phyloP scores from a whole-genome alignment of 2,113 vertebrate genomes.

The Toxotes chatareus region DNA sequence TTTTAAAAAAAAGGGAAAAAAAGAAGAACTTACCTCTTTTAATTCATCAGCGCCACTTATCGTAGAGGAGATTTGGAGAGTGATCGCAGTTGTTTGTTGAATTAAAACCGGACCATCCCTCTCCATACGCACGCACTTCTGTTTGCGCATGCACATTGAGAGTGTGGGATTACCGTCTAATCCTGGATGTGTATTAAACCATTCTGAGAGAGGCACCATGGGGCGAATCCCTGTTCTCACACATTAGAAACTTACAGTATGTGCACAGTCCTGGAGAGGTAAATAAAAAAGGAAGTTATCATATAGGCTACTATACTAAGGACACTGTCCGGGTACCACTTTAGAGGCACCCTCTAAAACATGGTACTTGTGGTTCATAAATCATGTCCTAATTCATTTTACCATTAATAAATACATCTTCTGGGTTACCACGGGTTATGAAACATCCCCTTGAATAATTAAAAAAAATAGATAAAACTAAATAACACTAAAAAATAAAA shows the following conservation, averaged over 20 bases:
- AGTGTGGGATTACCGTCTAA: slow-evolving; percentile 73
- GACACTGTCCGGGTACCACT: neutral
- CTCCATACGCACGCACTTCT: slow-evolving; percentile 31
- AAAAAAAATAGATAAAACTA: too few relatives aligned
- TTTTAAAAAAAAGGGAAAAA: neutral
- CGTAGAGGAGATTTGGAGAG: neutral
- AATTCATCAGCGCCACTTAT: neutral
- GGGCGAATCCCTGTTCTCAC: slow-evolving; percentile 24
- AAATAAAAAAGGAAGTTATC: neutral
- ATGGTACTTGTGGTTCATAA: neutral
- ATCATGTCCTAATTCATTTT: too few relatives aligned
- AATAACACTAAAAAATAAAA: too few relatives aligned
- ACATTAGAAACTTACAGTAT: neutral
- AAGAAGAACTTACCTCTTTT: slow-evolving; percentile 53
- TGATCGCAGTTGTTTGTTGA: slow-evolving; percentile 16
- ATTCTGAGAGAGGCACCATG: slow-evolving; percentile 22
- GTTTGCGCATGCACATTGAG: slow-evolving; percentile 74
- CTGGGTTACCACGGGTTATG: neutral
- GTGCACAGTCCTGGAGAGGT: neutral
- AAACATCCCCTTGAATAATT: neutral
- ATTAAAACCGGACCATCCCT: slow-evolving; percentile 18
- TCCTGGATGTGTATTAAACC: slow-evolving; percentile 36
- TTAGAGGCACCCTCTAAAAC: neutral
- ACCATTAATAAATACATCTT: neutral
- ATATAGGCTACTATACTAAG: neutral